phyloP scores from a whole-genome alignment of 2,113 vertebrate genomes.

The Phocoena phocoena region DNA sequence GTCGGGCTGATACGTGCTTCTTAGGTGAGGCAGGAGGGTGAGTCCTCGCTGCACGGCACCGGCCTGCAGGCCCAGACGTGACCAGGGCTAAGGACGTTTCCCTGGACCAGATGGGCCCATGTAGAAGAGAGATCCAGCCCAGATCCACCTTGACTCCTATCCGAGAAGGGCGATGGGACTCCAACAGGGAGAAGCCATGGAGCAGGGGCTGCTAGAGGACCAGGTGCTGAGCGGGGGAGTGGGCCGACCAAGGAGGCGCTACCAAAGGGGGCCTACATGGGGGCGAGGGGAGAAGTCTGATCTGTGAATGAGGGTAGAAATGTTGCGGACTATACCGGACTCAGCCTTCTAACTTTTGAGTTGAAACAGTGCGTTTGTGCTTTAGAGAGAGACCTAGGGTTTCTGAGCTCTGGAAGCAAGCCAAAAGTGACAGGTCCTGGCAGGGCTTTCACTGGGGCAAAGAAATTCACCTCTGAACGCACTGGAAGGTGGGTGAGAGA shows the following conservation, averaged over 20 bases:
- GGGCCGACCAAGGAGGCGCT: accelerated
- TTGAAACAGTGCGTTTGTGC: background rate
- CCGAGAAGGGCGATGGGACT: background rate
- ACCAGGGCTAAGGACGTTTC: background rate
- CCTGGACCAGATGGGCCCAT: too few relatives aligned
- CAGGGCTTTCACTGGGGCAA: background rate
- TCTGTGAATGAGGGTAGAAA: background rate
- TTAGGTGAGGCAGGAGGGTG: background rate
- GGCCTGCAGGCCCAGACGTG: background rate
- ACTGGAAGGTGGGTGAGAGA: background rate
- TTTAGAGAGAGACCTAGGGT: background rate
- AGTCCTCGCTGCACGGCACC: too few relatives aligned
- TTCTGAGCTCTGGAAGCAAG: background rate
- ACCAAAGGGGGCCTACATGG: accelerated
- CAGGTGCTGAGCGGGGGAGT: background rate
- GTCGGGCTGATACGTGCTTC: accelerated
- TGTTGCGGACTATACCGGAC: background rate
- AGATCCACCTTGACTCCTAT: background rate
- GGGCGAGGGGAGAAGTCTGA: background rate
- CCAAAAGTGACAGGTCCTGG: background rate
- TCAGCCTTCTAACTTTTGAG: background rate
- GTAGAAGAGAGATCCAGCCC: background rate
- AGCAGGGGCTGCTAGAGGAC: background rate
- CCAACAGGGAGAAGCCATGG: background rate
- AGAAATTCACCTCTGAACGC: background rate